These are phyloP conservation scores for Trichonephila clavata DNA, from an alignment of 1,140 invertebrate genomes.

Conservation along the genomic window DNA sequence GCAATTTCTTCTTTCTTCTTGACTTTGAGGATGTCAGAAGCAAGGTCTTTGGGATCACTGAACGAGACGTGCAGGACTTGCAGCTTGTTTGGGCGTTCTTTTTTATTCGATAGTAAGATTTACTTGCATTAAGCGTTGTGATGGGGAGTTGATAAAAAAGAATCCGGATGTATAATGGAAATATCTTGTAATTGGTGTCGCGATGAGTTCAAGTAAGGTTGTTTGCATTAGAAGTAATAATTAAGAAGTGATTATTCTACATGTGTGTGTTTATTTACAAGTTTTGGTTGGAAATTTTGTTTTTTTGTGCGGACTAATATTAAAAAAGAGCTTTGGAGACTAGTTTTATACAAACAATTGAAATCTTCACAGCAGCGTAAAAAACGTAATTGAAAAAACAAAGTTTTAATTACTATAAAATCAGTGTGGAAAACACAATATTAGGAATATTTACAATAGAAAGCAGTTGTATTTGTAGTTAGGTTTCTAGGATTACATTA, in stretches of 20 bases:
- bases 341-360: no score
- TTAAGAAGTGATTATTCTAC: not conserved
- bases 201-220: not conserved
- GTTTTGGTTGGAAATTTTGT: not conserved
- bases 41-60: slow-evolving; percentile 10
- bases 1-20: slow-evolving; percentile 4
- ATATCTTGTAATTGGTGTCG: not conserved
- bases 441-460: no score
- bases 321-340: no score
- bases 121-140: not conserved
- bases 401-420: no score
- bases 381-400: no score
- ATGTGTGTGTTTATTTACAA: not conserved
- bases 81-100: not conserved
- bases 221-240: not conserved
- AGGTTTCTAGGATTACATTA: no score
- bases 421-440: no score
- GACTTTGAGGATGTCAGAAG: not conserved
- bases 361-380: no score
- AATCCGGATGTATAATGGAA: not conserved
- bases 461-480: no score
- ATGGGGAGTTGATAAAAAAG: not conserved
- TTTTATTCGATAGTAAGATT: not conserved
- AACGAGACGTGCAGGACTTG: not conserved
- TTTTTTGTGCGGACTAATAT: not conserved